Evolutionary conservation across 2,113 vertebrate species (phyloP).

Genomic region (Equus przewalskii): DNA sequence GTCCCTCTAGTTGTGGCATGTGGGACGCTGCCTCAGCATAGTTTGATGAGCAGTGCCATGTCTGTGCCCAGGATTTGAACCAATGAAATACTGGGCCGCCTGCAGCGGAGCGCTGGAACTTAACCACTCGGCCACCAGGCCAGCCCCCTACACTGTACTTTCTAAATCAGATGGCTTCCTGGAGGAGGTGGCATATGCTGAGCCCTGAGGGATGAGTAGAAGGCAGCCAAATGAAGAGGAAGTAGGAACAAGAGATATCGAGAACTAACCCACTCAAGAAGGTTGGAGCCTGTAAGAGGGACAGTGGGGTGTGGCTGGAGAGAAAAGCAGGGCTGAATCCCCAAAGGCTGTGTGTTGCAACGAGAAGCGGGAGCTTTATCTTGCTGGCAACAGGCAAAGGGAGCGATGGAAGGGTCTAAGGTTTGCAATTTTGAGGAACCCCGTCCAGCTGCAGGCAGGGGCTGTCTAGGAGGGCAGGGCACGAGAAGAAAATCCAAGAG

Average conservation of each 20-base stretch:
- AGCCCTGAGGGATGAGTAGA: neutral
- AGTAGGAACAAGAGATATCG: neutral
- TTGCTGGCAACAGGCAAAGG: neutral
- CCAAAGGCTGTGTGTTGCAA: neutral
- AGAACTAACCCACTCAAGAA: neutral
- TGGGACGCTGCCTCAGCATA: no score
- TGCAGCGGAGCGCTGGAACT: no score
- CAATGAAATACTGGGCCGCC: no score
- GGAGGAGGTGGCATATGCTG: neutral
- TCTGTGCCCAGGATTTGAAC: no score
- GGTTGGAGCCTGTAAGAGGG: neutral
- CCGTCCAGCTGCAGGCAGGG: neutral
- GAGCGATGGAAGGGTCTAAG: no score
- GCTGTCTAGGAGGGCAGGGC: neutral
- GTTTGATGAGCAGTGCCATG: no score
- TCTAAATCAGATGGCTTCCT: neutral
- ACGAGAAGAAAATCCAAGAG: neutral
- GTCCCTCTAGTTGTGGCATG: no score
- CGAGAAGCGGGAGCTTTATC: neutral
- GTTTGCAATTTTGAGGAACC: neutral
- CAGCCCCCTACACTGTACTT: neutral
- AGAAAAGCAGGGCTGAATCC: neutral
- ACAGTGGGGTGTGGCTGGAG: neutral
- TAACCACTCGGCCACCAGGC: no score
- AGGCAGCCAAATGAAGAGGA: neutral